Evolutionary conservation across 1,140 invertebrate genomes (phyloP).

Genomic region (Nixonia krombeini): DNA sequence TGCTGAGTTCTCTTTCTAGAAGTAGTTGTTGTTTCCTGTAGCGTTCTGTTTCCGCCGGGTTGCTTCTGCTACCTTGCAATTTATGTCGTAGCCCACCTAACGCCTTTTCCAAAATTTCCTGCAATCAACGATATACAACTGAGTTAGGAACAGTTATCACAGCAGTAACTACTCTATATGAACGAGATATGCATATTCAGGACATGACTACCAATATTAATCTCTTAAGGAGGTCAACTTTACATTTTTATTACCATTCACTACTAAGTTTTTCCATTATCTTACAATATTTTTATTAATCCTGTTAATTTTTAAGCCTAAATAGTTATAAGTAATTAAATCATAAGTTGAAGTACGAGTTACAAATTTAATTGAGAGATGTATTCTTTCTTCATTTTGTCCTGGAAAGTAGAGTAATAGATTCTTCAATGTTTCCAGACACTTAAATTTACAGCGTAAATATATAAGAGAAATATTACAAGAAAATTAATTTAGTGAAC

Average conservation of each 20-base stretch:
- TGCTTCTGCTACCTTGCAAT: slow-evolving; percentile 75
- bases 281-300: no score
- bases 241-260: no score
- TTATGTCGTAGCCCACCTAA: slow-evolving; percentile 78
- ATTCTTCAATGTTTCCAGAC: background rate
- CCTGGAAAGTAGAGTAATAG: background rate
- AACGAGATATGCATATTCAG: no score
- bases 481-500: background rate
- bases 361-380: background rate
- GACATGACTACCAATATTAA: no score
- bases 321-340: no score
- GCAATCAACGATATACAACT: slow-evolving; percentile 1
- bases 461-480: background rate
- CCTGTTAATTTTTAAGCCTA: no score
- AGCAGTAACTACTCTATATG: no score
- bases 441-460: background rate
- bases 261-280: no score
- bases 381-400: no score
- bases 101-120: slow-evolving; percentile 85
- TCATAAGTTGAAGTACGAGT: background rate
- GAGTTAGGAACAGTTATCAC: no score
- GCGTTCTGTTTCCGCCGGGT: slow-evolving; percentile 78
- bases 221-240: no score
- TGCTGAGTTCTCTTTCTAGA: slow-evolving; percentile 85
- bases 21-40: slow-evolving; percentile 81